Percentiles rank a stretch among this genome's conserved stretches.
These are phyloP conservation scores for Lasioglossum morio DNA, from an alignment of 2,888 invertebrate species.

Conservation along the genomic window DNA sequence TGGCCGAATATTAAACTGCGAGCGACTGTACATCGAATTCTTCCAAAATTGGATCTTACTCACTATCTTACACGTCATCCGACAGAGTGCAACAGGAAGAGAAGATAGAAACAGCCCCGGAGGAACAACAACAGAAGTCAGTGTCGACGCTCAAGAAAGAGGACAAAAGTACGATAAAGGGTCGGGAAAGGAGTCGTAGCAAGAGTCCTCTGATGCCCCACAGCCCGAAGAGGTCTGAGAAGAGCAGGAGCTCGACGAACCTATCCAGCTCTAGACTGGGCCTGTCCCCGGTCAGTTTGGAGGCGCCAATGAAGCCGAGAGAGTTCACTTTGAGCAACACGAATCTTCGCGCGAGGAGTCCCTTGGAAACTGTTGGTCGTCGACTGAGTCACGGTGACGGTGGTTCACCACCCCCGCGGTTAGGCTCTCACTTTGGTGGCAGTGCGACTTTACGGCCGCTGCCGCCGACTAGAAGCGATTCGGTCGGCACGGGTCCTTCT, in stretches of 20 bases:
- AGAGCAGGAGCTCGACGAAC: constrained; percentile 81
- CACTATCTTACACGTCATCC: background rate
- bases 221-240: constrained; percentile 80
- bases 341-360: constrained; percentile 81
- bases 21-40: constrained; percentile 9
- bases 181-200: constrained; percentile 80
- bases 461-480: constrained; percentile 76
- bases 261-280: constrained; percentile 80
- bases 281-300: constrained; percentile 78
- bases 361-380: constrained; percentile 82
- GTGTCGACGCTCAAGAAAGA: constrained; percentile 71
- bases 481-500: constrained; percentile 71
- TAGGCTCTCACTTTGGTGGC: constrained; percentile 80
- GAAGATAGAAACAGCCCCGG: constrained; percentile 76
- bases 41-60: background rate
- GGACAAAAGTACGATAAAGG: constrained; percentile 69
- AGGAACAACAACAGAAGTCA: constrained; percentile 72
- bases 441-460: constrained; percentile 79
- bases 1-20: background rate
- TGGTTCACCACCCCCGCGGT: constrained; percentile 80
- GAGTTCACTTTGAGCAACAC: constrained; percentile 83
- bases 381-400: constrained; percentile 82
- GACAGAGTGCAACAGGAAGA: constrained; percentile 83
- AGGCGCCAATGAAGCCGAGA: constrained; percentile 80
- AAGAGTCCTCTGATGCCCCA: constrained; percentile 81